Evolutionary conservation across 2,113 vertebrate species (phyloP).

Genomic region (Proterorhinus semilunaris): DNA sequence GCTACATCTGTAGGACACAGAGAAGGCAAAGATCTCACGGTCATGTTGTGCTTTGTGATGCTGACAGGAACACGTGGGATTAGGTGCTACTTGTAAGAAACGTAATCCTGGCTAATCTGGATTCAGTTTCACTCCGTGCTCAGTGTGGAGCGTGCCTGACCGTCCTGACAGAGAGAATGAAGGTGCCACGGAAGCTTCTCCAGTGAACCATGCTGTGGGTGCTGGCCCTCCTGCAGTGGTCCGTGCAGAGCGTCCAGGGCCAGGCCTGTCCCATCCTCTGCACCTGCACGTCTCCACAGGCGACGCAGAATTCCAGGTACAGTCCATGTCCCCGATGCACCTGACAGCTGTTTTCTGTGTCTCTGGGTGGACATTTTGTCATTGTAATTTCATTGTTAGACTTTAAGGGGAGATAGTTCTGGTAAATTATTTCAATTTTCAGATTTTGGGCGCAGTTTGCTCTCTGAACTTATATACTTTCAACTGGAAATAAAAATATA

Average conservation of each 20-base stretch:
- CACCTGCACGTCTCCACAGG: slow-evolving; percentile 78
- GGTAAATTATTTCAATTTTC: no score
- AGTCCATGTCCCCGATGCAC: background rate
- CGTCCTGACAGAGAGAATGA: slow-evolving; percentile 38
- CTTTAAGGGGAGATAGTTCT: no score
- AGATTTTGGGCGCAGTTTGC: no score
- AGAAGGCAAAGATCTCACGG: background rate
- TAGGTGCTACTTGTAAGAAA: slow-evolving; percentile 43
- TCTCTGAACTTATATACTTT: no score
- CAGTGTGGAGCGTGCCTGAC: slow-evolving; percentile 15
- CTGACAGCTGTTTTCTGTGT: no score
- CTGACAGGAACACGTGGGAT: slow-evolving; percentile 43
- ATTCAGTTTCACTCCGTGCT: slow-evolving; percentile 48
- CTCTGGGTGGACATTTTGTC: background rate
- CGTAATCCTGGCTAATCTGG: slow-evolving; percentile 72
- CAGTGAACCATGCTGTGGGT: slow-evolving; percentile 76
- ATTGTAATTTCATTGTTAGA: background rate
- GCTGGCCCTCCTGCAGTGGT: slow-evolving; percentile 58
- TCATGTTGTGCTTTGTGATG: slow-evolving; percentile 4
- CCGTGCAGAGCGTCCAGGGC: slow-evolving; percentile 45
- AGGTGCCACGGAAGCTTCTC: slow-evolving; percentile 5
- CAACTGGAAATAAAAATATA: no score
- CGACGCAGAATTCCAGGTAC: slow-evolving; percentile 80
- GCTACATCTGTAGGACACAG: background rate
- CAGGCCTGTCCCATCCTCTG: slow-evolving; percentile 82